Conservation (phyloP, 1,140 invertebrate species). For the Platorchestia sp. region DNA sequence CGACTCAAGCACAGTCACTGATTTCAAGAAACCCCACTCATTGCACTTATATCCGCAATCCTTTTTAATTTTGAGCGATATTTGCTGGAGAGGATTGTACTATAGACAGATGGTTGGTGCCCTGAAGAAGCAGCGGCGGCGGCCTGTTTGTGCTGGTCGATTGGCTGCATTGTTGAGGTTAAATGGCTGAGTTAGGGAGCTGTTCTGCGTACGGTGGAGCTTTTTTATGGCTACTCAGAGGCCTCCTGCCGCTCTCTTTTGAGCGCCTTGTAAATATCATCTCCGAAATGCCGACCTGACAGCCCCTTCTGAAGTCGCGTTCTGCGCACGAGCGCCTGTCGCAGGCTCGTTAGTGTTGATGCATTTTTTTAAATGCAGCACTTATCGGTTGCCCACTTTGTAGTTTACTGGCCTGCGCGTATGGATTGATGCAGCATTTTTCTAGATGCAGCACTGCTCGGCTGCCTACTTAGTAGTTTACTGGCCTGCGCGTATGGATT, state of each 20-base stretch:
- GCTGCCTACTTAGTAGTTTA: background rate
- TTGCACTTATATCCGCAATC: no score
- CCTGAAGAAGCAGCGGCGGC: conserved; percentile 17
- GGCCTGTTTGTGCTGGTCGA: background rate
- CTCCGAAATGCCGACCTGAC: conserved; percentile 27
- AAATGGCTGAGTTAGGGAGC: conserved; percentile 28
- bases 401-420: background rate
- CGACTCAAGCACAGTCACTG: no score
- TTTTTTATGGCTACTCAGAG: conserved; percentile 13
- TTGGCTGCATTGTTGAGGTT: conserved; percentile 28
- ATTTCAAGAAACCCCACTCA: no score
- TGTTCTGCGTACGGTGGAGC: conserved; percentile 10
- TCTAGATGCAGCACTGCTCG: background rate
- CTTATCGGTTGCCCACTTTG: background rate
- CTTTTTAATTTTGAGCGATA: no score
- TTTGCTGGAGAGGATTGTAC: no score
- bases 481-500: background rate
- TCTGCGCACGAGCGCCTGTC: background rate
- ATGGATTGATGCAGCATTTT: background rate
- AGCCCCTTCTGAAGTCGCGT: background rate
- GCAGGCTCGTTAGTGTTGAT: background rate
- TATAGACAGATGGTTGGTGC: background rate
- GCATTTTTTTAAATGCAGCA: background rate
- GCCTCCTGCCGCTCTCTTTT: conserved; percentile 31
- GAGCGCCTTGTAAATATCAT: conserved; percentile 5